Base-by-base conservation (phyloP, 2,797 vertebrate species). In the Anguilla marmorata region DNA sequence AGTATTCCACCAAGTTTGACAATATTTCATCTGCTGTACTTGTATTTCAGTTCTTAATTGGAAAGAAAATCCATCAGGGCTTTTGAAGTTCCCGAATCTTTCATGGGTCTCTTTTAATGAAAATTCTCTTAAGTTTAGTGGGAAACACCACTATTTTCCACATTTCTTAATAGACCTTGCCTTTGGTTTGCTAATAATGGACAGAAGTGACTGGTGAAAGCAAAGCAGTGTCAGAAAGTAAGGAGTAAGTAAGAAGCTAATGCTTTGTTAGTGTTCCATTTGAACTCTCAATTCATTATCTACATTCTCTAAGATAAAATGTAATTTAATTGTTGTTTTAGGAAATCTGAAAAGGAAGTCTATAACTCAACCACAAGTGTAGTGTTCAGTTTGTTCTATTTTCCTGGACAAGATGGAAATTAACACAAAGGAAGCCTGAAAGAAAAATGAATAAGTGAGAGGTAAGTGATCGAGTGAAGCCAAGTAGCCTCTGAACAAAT, bases 101-200 rank as follows among this genome's bases (percentile, higher is more conserved):
- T 30, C n/a, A n/a, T n/a, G n/a, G 66, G n/a, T 86, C 50, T 82
- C 79, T 89, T 58, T 69, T 83, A 27, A 86, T 83, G 0, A 79
- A 30, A 80, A 89, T 63, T 50, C 12, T 88, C 37, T 74, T 24
- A 45, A n/a, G 30, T 87, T 87, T 84, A 41, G 54, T 33, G 30
- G 66, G 86, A 88, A 86, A 88, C 87, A 91, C 60, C 90, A 80
- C 86, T n/a, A 66, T 85, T 14, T 56, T 0, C 52, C 12, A 76
- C 66, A 54, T 56, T 66, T 12, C 11, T 52, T 8, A 52, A 52
- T 12, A 52, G 11, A 52, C 50, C 33, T 19, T 21, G 8, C 2
- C 45, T 66, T 86, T 14, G 69, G 33, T 89, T 69, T 80, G 37
- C 60, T 72, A 6, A 52, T 37, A 21, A 54, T 52, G 33, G 76